Evolutionary conservation across 2,113 vertebrate genomes (phyloP).

Genomic region (Poecile atricapillus): DNA sequence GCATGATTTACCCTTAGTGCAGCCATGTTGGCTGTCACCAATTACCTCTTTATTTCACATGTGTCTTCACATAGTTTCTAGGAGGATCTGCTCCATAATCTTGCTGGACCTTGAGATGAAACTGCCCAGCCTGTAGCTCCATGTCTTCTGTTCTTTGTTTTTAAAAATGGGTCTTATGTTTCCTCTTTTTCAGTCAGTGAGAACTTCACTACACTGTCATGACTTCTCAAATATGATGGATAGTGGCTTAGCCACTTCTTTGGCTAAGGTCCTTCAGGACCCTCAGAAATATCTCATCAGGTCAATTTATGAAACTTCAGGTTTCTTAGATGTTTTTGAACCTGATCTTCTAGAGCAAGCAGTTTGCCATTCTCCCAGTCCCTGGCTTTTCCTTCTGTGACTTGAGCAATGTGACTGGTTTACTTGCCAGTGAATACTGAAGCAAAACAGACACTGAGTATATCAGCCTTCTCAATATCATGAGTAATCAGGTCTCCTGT

Average conservation of each 20-base stretch:
- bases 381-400: not conserved
- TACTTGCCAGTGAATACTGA: not conserved
- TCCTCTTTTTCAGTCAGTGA: not conserved
- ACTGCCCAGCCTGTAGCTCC: not conserved
- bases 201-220: not conserved
- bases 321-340: not conserved
- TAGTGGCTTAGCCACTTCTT: not conserved
- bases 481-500: not conserved
- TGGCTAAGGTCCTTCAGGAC: not conserved
- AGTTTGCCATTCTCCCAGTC: not conserved
- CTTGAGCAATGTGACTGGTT: not conserved
- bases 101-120: not conserved
- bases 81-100: not conserved
- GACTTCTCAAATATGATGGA: not conserved
- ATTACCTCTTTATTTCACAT: not conserved
- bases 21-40: not conserved
- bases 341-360: not conserved
- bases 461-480: not conserved
- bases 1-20: not conserved
- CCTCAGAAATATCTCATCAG: not conserved
- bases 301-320: not conserved
- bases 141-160: not conserved
- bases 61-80: not conserved
- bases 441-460: not conserved
- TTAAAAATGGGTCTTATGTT: not conserved